Conservation (phyloP, 1,140 invertebrate species). For the Pinna nobilis region DNA sequence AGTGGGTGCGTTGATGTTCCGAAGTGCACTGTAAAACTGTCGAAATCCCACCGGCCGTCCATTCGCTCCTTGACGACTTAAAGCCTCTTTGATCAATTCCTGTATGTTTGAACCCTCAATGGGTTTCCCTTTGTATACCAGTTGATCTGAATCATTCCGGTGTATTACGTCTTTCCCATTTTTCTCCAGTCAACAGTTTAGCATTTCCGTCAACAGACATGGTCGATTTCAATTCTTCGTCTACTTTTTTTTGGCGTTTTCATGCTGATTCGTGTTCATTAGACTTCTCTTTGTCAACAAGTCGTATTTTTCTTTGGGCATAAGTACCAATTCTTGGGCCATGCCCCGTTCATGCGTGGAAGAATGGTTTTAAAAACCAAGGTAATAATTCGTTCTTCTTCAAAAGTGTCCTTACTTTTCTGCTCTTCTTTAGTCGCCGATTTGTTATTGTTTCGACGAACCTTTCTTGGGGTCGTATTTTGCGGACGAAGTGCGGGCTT, state of each 20-base stretch:
- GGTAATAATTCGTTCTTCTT: constrained; percentile 6
- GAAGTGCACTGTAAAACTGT: neutral
- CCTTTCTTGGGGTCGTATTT: neutral
- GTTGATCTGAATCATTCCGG: constrained; percentile 10
- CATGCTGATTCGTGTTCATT: neutral
- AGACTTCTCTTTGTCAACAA: constrained; percentile 4
- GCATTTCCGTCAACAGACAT: too few species aligned
- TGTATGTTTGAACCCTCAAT: constrained; percentile 17
- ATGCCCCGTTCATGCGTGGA: constrained; percentile 11
- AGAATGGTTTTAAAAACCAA: constrained; percentile 13
- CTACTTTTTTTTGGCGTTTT: constrained; percentile 6
- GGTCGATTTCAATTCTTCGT: neutral
- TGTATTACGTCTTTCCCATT: neutral
- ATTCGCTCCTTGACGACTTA: too few species aligned
- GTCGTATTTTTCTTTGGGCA: constrained; percentile 35
- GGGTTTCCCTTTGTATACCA: constrained; percentile 8
- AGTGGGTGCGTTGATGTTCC: constrained; percentile 4
- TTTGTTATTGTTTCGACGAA: constrained; percentile 1
- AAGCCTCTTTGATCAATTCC: constrained; percentile 21
- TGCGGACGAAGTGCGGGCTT: neutral
- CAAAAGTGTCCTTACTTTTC: neutral
- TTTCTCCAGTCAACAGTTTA: neutral
- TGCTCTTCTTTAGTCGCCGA: neutral
- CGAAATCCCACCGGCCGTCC: neutral
- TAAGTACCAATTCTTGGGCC: constrained; percentile 26